Conservation (phyloP, 2,113 vertebrate genomes). For the Coracopsis vasa region DNA sequence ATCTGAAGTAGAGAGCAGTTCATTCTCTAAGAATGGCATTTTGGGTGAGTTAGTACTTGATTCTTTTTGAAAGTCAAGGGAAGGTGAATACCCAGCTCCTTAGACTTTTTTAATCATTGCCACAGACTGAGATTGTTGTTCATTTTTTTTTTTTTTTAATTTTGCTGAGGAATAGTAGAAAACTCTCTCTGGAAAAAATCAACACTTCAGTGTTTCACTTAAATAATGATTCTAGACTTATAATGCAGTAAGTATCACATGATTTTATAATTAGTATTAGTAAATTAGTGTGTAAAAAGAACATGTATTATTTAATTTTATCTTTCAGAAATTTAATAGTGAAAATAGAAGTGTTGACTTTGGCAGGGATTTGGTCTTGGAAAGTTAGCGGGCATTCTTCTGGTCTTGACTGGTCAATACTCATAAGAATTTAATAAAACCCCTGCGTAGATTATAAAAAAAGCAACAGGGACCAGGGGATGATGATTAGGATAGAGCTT, state of each 20-base stretch:
- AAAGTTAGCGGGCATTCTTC: background rate
- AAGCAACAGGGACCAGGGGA: background rate
- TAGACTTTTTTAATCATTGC: background rate
- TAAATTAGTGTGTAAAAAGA: background rate
- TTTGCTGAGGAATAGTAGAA: background rate
- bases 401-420: background rate
- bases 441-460: background rate
- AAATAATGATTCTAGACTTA: background rate
- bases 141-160: background rate
- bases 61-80: background rate
- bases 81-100: background rate
- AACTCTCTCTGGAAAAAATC: background rate
- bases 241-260: background rate
- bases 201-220: background rate
- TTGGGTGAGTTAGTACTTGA: background rate
- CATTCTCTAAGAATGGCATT: slow-evolving; percentile 1
- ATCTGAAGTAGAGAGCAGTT: background rate
- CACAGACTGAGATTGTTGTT: background rate
- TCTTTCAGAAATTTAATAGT: background rate
- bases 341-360: background rate
- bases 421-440: background rate
- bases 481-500: background rate
- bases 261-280: background rate
- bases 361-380: background rate
- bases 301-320: background rate